Evolutionary conservation across 2,888 invertebrate genomes (phyloP).

Genomic region (Molorchus minor): DNA sequence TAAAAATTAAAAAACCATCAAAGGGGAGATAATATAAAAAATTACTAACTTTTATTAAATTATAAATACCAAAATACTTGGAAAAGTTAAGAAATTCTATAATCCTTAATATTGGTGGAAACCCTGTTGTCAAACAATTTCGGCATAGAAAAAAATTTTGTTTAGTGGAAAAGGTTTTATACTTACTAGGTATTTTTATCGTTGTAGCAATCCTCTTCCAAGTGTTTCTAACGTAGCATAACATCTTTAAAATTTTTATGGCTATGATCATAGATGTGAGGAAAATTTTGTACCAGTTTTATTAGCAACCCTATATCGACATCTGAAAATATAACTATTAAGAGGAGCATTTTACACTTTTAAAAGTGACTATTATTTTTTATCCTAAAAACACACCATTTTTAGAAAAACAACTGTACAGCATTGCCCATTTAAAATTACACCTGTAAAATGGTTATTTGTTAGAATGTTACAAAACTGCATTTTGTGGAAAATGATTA

Average conservation of each 20-base stretch:
- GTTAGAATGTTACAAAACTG: no score
- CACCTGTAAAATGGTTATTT: no score
- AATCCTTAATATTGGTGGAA: neutral
- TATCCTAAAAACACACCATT: no score
- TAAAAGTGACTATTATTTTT: no score
- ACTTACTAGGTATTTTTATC: slow-evolving; percentile 27
- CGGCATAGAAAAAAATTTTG: neutral
- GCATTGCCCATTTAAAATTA: no score
- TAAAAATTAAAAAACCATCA: neutral
- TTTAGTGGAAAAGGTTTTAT: neutral
- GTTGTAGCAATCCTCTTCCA: slow-evolving; percentile 27
- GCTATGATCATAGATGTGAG: slow-evolving; percentile 24
- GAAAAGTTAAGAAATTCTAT: neutral
- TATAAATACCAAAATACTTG: neutral
- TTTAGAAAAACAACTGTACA: no score
- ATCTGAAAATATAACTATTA: no score
- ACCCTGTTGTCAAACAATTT: no score
- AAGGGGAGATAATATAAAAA: neutral
- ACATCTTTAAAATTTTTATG: slow-evolving; percentile 28
- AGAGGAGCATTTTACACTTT: no score
- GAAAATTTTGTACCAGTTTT: slow-evolving; percentile 28
- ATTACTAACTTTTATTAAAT: neutral
- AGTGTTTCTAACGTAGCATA: slow-evolving; percentile 20
- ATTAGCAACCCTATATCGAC: slow-evolving; percentile 30
- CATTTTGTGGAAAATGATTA: no score